These are phyloP conservation scores for Cettia cetti DNA, from an alignment of 2,113 vertebrate species.

Conservation along the genomic window DNA sequence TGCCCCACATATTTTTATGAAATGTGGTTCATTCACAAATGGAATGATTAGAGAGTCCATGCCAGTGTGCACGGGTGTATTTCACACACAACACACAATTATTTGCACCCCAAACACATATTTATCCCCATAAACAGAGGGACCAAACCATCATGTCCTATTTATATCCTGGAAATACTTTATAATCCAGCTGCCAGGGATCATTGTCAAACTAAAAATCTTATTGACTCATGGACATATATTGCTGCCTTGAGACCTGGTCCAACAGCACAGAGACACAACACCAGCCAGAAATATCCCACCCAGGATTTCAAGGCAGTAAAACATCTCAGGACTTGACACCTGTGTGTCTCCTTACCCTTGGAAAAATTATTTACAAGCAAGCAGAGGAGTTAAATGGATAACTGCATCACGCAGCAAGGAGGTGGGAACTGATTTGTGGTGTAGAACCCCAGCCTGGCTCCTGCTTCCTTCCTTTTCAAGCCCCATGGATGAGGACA, in stretches of 20 bases:
- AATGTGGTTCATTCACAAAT: constrained; percentile 32
- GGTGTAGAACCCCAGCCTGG: neutral
- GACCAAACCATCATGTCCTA: neutral
- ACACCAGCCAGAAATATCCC: neutral
- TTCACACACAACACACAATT: neutral
- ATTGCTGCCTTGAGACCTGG: neutral
- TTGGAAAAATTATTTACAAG: neutral
- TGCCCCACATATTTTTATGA: constrained; percentile 44
- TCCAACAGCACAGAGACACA: neutral
- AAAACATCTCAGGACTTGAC: neutral
- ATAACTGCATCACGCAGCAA: neutral
- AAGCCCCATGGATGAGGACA: neutral
- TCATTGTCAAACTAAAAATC: neutral
- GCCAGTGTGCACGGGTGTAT: neutral
- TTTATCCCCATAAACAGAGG: neutral
- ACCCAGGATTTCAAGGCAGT: neutral
- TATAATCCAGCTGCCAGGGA: neutral
- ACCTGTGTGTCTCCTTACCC: neutral
- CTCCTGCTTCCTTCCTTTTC: neutral
- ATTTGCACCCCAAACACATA: neutral
- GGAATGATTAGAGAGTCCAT: constrained; percentile 21
- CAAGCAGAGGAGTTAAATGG: neutral
- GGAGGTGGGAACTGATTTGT: neutral
- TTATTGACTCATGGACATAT: neutral
- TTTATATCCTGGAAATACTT: neutral